Base-by-base conservation (phyloP, 2,888 invertebrate species). In the Ommatoiulus sabulosus region DNA sequence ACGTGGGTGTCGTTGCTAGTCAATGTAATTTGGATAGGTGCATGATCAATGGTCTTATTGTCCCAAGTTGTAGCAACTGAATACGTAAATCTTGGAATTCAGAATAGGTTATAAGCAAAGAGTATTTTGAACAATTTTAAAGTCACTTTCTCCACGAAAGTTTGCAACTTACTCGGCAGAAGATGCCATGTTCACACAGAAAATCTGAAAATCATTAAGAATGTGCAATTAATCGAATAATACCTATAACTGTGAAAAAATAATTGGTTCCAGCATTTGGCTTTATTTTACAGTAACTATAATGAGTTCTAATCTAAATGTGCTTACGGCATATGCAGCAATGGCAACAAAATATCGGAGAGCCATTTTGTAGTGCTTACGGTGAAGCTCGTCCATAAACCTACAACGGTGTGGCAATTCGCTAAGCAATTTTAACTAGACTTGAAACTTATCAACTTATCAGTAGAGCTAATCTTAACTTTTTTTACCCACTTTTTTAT, bases 21-120 rank as follows among this genome's bases (percentile, higher is more conserved):
- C 57, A 89, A 72, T 46, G 87, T 72, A 2, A 89, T 44, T 63
- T 57, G 44, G 17, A 87, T 87, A 3, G 89, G 87, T 35, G 24
- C n/a, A 52, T 89, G 89, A 80, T 89, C 87, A 87, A 89, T 86
- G 24, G 89, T 57, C 63, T 35, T 46, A 46, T 72, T 86, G 46
- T 89, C 87, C 89, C 89, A 89, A 20, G 89, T 89, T 44, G 72
- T 87, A 7, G 20, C 87, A 7, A 89, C 44, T 8, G 87, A 57
- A 24, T 89, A 89, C 17, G 43, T 72, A 20, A 89, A 89, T 24
- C 89, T 89, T 87, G 5, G 52, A 87, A 87, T 24, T 52, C 48
- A 10, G 24, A 20, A 87, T 12, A 12, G 20, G 2, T 84, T 84
- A 20, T 24, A 1, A 15, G 17, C 3, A 43, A n/a, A 84, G 15